Base-by-base conservation (phyloP, 2,113 vertebrate species). In the Clarias magur region DNA sequence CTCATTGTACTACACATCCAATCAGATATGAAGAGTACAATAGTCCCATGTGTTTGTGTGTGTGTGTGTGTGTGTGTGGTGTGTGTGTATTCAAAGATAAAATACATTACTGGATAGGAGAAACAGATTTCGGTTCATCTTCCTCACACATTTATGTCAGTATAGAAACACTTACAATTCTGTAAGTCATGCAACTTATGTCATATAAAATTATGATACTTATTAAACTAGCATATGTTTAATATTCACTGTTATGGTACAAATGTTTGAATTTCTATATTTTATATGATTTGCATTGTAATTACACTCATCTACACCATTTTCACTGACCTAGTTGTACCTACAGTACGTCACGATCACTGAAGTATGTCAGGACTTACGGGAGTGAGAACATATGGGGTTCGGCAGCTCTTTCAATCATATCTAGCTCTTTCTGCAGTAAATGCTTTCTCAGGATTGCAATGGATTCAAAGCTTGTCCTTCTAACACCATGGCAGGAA, bases 21-120 rank as follows among this genome's bases (percentile, higher is more conserved):
- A 89, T 88, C 84, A 88, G 76, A 79, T 85, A 80, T 85, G 65
- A 89, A 89, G 78, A 76, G 80, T 78, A 65, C 48, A 62, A 78
- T 75, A 60, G 62, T 60, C 42, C 30, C 62, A 38, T 12, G 48
- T 13, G 15, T 10, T 11, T 15, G 65, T 23, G 21, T 75, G 68
- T 38, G 34, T 53, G 38, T 23, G 75, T 79, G 53, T 53, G 23
- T 56, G n/a, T n/a, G n/a, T n/a, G n/a, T n/a, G n/a, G 53, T 27
- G 53, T 30, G 25, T 17, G 78, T 30, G 53, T 21, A 5, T 38
- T 81, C 34, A 38, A 4, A 80, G 57, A 80, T 80, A 56, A 59
- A 21, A 10, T 34, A 60, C 27, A 34, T 48, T 6, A n/a, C n/a
- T n/a, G n/a, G n/a, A n/a, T n/a, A n/a, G n/a, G n/a, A n/a, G n/a